Base-by-base conservation (phyloP, 2,888 invertebrate genomes). In the Euspilapteryx auroguttella region DNA sequence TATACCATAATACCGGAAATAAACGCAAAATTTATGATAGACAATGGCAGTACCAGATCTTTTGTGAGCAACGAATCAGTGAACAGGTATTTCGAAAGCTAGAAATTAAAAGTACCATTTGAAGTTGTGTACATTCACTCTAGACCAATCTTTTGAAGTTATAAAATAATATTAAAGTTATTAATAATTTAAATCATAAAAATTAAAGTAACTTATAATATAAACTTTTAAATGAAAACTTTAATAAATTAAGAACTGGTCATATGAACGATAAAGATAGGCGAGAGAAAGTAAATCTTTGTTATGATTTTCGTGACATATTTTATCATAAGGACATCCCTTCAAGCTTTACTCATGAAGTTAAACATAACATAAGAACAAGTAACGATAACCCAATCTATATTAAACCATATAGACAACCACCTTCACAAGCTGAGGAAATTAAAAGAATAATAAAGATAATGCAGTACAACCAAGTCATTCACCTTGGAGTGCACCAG, bases 401-500 rank as follows among this genome's bases (percentile, higher is more conserved):
- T 29, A 36, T 41, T 8, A 44, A 36, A 32, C 30, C 43, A 1
- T 42, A 42, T 25, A 34, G 49, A 26, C 36, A 37, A 14, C 42
- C 49, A 1, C 40, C 39, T 0, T 20, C 33, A 13, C 34, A 45
- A 25, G 34, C 38, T 10, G 24, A 39, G 2, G 51, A 49, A 41
- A 42, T 52, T 12, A 33, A 43, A 14, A 39, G 24, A 9, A 47
- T 54, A 35, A 41, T 49, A 25, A 40, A 3, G 35, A 54, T 25
- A 42, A 45, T 15, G 44, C 55, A 4, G 53, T 58, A 8, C 31
- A 37, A 29, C 43, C 43, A 9, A 41, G 40, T 1, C 30, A 37
- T 11, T 48, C 47, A 4, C 58, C 52, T 0, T 57, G 49, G 47
- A 47, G 40, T 24, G 40, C 42, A 6, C 55, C 51, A 2, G 41